Conservation (phyloP, 2,113 vertebrate species). For the Paradisaea rubra region DNA sequence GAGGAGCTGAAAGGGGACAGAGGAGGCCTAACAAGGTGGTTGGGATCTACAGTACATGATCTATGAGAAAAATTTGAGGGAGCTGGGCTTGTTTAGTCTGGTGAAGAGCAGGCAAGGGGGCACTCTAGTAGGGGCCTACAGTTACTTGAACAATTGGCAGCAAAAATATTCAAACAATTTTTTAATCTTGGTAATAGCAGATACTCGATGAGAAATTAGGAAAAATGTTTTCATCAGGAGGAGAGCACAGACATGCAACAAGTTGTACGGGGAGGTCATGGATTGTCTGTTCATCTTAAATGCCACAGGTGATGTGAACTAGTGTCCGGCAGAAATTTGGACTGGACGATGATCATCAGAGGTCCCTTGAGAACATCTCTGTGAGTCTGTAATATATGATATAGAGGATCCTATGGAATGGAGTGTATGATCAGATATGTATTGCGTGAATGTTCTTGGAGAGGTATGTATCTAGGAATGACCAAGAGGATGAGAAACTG, state of each 20-base stretch:
- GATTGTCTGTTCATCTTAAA: neutral
- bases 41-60: neutral
- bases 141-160: neutral
- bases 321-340: neutral
- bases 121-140: neutral
- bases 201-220: fast-evolving
- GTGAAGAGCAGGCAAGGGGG: neutral
- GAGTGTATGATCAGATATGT: neutral
- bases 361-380: neutral
- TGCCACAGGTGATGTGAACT: neutral
- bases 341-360: neutral
- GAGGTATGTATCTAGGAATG: neutral
- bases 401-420: neutral
- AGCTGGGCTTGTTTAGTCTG: neutral
- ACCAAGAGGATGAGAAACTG: neutral
- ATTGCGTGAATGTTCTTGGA: neutral
- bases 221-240: neutral
- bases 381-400: neutral
- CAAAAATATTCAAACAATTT: neutral
- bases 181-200: neutral
- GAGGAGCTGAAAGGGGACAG: neutral
- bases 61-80: neutral
- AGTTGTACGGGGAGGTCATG: neutral
- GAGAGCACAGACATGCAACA: neutral
- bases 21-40: neutral